A percentile compares a stretch with the other conserved stretches of the same genome.
phyloP scores from a whole-genome alignment of 2,113 vertebrate species.

The Oostethus manadensis region DNA sequence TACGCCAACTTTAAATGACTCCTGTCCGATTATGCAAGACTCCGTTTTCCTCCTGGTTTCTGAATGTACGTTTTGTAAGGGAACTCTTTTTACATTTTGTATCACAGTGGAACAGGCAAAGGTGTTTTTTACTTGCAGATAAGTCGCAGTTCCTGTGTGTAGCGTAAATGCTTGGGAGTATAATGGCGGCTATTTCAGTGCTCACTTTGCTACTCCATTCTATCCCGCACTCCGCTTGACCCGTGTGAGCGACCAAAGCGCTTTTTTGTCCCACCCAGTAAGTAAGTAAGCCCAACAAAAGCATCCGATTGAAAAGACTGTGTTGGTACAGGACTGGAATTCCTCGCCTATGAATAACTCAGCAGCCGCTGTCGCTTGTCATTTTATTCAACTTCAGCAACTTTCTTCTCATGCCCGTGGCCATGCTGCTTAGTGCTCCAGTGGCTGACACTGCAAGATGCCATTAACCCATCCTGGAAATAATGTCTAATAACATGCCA shows the following conservation, averaged over 20 bases:
- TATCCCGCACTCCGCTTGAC: conserved; percentile 19
- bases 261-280: conserved; percentile 31
- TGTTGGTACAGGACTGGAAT: conserved; percentile 47
- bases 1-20: conserved; percentile 98
- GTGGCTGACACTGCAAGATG: conserved; percentile 53
- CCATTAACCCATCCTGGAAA: conserved; percentile 52
- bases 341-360: conserved; percentile 51
- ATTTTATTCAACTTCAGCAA: conserved; percentile 54
- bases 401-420: conserved; percentile 56
- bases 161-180: not conserved
- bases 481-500: conserved; percentile 25
- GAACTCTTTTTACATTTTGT: conserved; percentile 62
- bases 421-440: conserved; percentile 52
- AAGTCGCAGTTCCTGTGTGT: too few relatives aligned
- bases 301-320: conserved; percentile 24
- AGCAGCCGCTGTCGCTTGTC: conserved; percentile 59
- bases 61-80: conserved; percentile 62
- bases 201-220: conserved; percentile 5
- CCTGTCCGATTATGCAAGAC: conserved; percentile 44
- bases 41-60: conserved; percentile 13
- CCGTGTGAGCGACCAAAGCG: conserved; percentile 30
- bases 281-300: conserved; percentile 19
- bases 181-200: not conserved
- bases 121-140: too few relatives aligned
- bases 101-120: conserved; percentile 53